Base-by-base conservation (phyloP, 2,888 invertebrate genomes). In the Drosophila meridiana region DNA sequence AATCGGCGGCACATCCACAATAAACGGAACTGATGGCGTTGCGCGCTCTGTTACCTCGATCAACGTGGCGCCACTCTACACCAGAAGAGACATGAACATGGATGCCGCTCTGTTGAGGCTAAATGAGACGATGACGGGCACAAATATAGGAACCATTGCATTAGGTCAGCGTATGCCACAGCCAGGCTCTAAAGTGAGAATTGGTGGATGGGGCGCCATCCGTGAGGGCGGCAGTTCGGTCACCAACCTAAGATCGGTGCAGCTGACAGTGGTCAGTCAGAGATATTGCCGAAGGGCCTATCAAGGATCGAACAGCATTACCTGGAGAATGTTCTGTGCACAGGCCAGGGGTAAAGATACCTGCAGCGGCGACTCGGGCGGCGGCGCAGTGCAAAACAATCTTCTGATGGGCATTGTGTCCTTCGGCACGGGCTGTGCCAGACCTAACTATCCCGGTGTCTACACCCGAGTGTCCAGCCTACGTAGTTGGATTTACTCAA, bases 371-470 rank as follows among this genome's bases (percentile, higher is more conserved):
- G 92, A 92, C 67, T 92, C 91, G 4, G 92, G 91, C 14, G 87
- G 91, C 4, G 81, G 90, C 0, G 80, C 72, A 4, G 73, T 84
- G 0, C 56, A 40, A 4, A 67, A 78, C 6, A 74, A 73, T 14
- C 47, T 40, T n/a, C 73, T 92, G 81, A 61, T 92, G 95, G 97
- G 96, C 20, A 94, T 97, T 8, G 96, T 97, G 0, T 97, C 97
- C 0, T 91, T 80, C 60, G 92, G 91, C 0, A 50, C 62, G 14
- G 89, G 90, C 2, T 92, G 92, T 55, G 92, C 81, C 11, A 65
- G 82, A 80, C 94, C 95, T 0, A 94, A 95, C 0, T 95, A 94
- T 83, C 97, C 97, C 0, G 97, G 97, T 0, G 96, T 97, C 3
- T 97, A 97, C 91, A 94, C 96, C 14, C 45, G 34, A 6, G 56